Base-by-base conservation (phyloP, 1,140 invertebrate genomes). In the Tenebrio molitor region DNA sequence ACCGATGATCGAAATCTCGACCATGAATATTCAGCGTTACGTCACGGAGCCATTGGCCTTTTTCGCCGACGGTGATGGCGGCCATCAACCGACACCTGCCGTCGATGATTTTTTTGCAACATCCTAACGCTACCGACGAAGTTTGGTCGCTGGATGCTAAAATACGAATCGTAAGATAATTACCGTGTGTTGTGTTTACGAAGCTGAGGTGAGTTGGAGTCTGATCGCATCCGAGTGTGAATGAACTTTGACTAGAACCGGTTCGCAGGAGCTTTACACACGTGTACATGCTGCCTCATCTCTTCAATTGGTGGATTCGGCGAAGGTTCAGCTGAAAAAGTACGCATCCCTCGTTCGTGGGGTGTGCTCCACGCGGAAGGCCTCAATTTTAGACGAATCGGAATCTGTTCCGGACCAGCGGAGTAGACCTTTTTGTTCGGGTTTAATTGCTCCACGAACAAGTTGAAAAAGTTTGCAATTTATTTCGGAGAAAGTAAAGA, bases 161-260 rank as follows among this genome's bases (percentile, higher is more conserved):
- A 44, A 63, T 50, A 17, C 62, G 62, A 65, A 65, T 44, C n/a
- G 33, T 64, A 72, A 73, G 66, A 73, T 76, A 74, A 76, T 76
- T 74, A 74, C 64, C 25, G 44, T 50, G 70, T 53, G 44, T 72
- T 72, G 69, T 64, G 69, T 72, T 72, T 74, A 76, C 58, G 67
- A 74, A 69, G 72, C 36, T 29, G 21, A 62, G 42, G 64, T 29
- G 50, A 62, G 42, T 41, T 64, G 64, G 44, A 71, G 69, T 44
- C 41, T 29, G 72, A 74, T 74, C 65, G 75, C 68, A 76, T 73
- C 72, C 66, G 42, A 66, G 73, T 67, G 76, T 77, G 76, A 77
- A 77, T 77, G 76, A 77, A 77, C 76, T 73, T 75, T 71, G 25
- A 66, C 63, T 66, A 68, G 68, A 77, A 77, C 76, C 76, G 76